These are phyloP conservation scores for Scaptomyza parva DNA, from an alignment of 2,888 invertebrate genomes.

Conservation along the genomic window DNA sequence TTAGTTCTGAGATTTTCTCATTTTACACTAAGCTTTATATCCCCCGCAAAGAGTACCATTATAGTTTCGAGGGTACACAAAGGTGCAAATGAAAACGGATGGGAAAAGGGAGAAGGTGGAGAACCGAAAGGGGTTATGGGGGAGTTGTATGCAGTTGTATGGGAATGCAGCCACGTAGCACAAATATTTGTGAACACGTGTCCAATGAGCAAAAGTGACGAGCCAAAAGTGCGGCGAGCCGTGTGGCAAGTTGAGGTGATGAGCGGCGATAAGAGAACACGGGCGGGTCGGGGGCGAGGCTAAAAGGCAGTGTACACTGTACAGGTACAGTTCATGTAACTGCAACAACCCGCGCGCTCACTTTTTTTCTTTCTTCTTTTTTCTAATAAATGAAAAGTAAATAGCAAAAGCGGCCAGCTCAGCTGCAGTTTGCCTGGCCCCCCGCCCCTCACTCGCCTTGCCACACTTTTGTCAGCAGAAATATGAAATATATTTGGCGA, in stretches of 20 bases:
- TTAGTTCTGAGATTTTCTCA: neutral
- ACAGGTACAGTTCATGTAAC: constrained; percentile 26
- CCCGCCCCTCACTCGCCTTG: too few relatives aligned
- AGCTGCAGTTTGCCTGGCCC: constrained; percentile 17
- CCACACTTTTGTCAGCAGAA: constrained; percentile 53
- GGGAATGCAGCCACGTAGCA: constrained; percentile 75
- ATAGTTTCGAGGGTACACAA: constrained; percentile 34
- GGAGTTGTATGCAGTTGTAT: constrained; percentile 10
- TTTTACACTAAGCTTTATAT: neutral
- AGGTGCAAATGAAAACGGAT: constrained; percentile 30
- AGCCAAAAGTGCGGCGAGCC: constrained; percentile 36
- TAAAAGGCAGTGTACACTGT: neutral
- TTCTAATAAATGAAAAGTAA: constrained; percentile 77
- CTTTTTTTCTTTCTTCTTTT: constrained; percentile 25
- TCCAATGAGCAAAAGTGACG: constrained; percentile 75
- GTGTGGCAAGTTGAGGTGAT: neutral
- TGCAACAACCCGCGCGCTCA: constrained; percentile 49
- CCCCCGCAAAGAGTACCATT: constrained; percentile 1
- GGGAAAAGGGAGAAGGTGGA: neutral
- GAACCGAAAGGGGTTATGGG: neutral
- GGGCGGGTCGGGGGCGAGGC: too few relatives aligned
- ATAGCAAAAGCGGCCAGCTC: constrained; percentile 54
- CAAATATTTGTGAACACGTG: constrained; percentile 78
- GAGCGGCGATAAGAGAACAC: neutral
- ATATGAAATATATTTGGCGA: constrained; percentile 65